Evolutionary conservation across 2,797 vertebrate genomes (phyloP).

Genomic region (Mormyrops attenuatus): DNA sequence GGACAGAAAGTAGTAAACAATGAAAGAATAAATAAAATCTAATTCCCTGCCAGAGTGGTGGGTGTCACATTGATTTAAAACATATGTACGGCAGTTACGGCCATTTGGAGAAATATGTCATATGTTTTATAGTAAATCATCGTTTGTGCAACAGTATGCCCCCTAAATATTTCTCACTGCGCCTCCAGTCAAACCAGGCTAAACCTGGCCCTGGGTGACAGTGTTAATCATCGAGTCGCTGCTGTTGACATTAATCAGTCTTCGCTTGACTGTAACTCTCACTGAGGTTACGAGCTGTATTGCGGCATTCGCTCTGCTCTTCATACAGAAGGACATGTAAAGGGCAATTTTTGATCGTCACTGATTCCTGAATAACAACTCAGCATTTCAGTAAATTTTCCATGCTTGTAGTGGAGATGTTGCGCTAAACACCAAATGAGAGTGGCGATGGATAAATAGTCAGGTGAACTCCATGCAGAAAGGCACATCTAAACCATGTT

Average conservation of each 20-base stretch:
- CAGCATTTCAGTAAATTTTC: not conserved
- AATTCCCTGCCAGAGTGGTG: not conserved
- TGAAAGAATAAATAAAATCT: not conserved
- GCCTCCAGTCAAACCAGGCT: not conserved
- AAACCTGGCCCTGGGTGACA: not conserved
- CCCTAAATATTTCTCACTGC: not conserved
- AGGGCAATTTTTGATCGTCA: not conserved
- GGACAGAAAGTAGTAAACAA: not conserved
- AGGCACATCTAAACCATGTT: conserved; percentile 79
- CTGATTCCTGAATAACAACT: not conserved
- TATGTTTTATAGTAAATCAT: not conserved
- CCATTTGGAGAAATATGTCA: not conserved
- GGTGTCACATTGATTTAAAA: not conserved
- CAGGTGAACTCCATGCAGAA: conserved; percentile 47
- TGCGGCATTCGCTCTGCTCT: not conserved
- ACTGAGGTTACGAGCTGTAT: not conserved
- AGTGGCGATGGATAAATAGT: not conserved
- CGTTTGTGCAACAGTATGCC: not conserved
- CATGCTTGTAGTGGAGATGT: not conserved
- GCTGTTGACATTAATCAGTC: not conserved
- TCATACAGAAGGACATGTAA: not conserved
- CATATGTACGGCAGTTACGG: not conserved
- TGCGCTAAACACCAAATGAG: not conserved
- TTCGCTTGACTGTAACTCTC: not conserved
- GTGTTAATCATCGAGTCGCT: not conserved